Base-by-base conservation (phyloP, 2,888 invertebrate genomes). In the Operophtera brumata region DNA sequence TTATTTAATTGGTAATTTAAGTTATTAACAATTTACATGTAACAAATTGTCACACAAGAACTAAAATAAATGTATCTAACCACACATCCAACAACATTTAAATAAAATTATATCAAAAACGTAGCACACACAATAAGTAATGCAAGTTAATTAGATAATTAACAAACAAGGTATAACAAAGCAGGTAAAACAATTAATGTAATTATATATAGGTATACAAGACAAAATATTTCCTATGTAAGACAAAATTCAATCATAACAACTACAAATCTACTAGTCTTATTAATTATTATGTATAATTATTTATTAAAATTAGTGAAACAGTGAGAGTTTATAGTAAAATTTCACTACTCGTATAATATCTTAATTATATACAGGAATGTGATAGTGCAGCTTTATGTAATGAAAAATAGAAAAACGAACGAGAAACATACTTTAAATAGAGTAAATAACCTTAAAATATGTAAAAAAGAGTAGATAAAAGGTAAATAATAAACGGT, bases 291-390 rank as follows among this genome's bases (percentile, higher is more conserved):
- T 65, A 66, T 69, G 73, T 67, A 64, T 49, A 47, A 55, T 47
- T 46, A 43, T 71, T 71, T 67, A 74, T 70, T 75, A 77, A 73
- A 77, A 79, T 80, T 77, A 84, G 82, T 80, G 80, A 83, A 82
- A 86, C 66, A 77, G 80, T 86, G 84, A 84, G 74, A 79, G 75
- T 77, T 77, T 77, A 79, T 77, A 80, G 79, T 81, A 84, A 84
- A 82, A 78, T 75, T 69, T 74, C 61, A 68, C 82, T 84, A 86
- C 78, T 77, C 69, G 60, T 74, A 72, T 70, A 68, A 71, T 70
- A 59, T 36, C 63, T 64, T 70, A 66, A 34, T 70, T 78, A 75
- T 11, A 34, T 80, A 84, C 79, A 84, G 77, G 77, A 81, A 82
- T 81, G 80, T 71, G 64, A 73, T 70, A 73, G 77, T 79, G 78